These are phyloP conservation scores for Sesamia nonagrioides DNA, from an alignment of 1,140 invertebrate species.

Conservation along the genomic window DNA sequence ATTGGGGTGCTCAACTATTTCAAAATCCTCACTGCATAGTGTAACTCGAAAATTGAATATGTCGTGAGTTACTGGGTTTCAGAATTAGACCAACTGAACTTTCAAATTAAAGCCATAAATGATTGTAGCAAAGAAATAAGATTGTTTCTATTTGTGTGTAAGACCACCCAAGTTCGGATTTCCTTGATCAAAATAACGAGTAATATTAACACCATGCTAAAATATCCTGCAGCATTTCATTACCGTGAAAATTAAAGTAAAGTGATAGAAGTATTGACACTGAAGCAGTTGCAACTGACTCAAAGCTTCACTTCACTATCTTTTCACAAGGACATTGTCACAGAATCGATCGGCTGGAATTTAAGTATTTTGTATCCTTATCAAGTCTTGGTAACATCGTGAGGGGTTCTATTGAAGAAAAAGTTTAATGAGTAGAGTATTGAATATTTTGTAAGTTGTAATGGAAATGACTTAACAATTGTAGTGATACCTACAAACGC, in stretches of 20 bases:
- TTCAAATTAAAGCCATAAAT: not conserved
- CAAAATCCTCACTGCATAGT: not conserved
- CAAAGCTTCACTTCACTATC: no score
- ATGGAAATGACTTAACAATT: no score
- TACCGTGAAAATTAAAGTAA: no score
- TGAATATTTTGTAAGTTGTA: not conserved
- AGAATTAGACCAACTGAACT: constrained; percentile 1
- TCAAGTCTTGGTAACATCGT: not conserved
- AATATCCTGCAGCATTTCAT: constrained; percentile 1
- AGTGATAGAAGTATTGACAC: no score
- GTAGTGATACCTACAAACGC: no score
- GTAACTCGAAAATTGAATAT: not conserved
- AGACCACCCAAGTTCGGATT: constrained; percentile 35
- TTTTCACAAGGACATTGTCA: no score
- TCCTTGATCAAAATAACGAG: constrained; percentile 24
- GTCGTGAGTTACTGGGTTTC: not conserved
- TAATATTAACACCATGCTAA: constrained; percentile 2
- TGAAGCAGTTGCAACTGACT: no score
- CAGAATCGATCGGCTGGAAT: no score
- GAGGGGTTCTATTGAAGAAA: not conserved
- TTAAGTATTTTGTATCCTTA: not conserved
- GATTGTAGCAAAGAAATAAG: not conserved
- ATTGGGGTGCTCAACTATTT: not conserved
- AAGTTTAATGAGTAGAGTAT: not conserved
- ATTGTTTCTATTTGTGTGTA: constrained; percentile 10